phyloP scores from a whole-genome alignment of 2,113 vertebrate species.

The Pampusana beccarii region DNA sequence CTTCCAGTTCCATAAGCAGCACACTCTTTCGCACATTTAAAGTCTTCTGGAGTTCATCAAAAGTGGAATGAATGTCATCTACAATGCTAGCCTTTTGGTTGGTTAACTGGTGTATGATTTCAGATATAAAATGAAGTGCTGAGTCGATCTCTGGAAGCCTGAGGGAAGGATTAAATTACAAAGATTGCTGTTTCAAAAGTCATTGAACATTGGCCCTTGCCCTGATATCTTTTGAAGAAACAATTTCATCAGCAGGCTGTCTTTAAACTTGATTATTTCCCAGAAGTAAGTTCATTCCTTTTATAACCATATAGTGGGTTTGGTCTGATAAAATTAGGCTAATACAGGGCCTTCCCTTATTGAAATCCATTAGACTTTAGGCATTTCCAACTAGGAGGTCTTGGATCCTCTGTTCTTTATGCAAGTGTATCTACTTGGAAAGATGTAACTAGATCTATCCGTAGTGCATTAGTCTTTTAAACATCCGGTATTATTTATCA shows the following conservation, averaged over 20 bases:
- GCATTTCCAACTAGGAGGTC: not conserved
- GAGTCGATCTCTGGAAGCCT: constrained; percentile 96
- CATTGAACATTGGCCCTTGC: constrained; percentile 10
- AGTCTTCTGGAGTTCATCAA: constrained; percentile 95
- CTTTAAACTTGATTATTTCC: not conserved
- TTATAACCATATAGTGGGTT: not conserved
- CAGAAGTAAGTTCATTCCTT: constrained; percentile 9
- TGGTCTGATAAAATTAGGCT: not conserved
- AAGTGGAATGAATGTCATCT: constrained; percentile 91
- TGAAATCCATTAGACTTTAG: not conserved
- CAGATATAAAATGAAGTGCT: constrained; percentile 91
- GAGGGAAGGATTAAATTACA: constrained; percentile 46
- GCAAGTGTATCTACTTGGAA: not conserved
- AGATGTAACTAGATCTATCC: not conserved
- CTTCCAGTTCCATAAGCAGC: constrained; percentile 97
- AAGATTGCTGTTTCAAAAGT: constrained; percentile 23
- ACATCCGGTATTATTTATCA: not conserved
- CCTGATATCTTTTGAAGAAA: not conserved
- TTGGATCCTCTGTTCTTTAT: not conserved
- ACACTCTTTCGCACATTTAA: constrained; percentile 95
- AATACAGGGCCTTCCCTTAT: not conserved
- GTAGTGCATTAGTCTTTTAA: not conserved
- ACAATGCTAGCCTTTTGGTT: constrained; percentile 93
- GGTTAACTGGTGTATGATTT: constrained; percentile 94
- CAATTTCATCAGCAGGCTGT: not conserved